Base-by-base conservation (phyloP, 2,888 invertebrate species). In the Lucinisca nassula region DNA sequence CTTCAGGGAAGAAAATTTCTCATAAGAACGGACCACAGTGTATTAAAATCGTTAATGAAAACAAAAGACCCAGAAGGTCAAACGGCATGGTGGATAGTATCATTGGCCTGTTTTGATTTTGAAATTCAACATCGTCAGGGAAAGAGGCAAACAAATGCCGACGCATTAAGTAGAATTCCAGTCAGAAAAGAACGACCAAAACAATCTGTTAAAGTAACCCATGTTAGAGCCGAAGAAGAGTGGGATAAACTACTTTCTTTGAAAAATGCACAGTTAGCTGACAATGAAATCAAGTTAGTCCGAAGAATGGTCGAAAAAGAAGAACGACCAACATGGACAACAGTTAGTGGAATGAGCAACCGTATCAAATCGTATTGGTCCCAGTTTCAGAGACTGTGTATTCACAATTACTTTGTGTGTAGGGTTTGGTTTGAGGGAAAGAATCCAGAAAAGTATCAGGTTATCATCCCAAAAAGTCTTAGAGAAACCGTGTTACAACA, bases 311-410 rank as follows among this genome's bases (percentile, higher is more conserved):
- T 61, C 27, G 61, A 61, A 61, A 61, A 61, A 6, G 61, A 27
- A 27, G 61, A 61, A 61, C 27, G 61, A 30, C 61, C 61, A 61
- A 61, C 27, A 61, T 61, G 61, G 61, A 61, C 61, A 61, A 61
- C 61, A 6, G 30, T 61, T 10, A 61, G 61, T 61, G 61, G 61
- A 61, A 61, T 61, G 61, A 61, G 21, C 61, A 61, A 61, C 21
- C 27, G 61, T 30, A 30, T 61, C 30, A 61, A 61, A 61, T 61
- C 61, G 6, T 61, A 61, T 55, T 55, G 55, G 55, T 55, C 55
- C 8, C 55, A 55, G 21, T 55, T 55, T 55, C 55, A 55, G 55
- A 61, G 61, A 61, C 21, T 61, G 61, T 61, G 61, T 61, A 61
- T 61, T 61, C 61, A 61, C 61, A 30, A 61, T 61, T 24, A 61